Percentiles rank a stretch among this genome's conserved stretches.
Evolutionary conservation across 1,140 invertebrate species (phyloP).

Genomic region (Berghia stephanieae): DNA sequence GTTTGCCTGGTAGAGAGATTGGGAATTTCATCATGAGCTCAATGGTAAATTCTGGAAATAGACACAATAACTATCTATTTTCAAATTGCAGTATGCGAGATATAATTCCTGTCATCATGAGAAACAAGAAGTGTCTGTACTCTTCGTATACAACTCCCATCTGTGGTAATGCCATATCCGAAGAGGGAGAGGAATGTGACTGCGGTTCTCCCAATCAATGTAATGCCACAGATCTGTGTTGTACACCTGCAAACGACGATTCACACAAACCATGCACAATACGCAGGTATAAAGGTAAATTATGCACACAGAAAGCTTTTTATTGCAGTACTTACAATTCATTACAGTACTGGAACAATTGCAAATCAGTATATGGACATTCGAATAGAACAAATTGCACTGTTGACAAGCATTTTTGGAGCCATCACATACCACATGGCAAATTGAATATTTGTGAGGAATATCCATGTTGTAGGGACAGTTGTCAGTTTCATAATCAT

Average conservation of each 20-base stretch:
- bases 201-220: constrained; percentile 49
- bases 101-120: constrained; percentile 53
- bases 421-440: no score
- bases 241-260: constrained; percentile 43
- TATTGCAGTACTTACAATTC: constrained; percentile 49
- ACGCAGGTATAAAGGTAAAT: constrained; percentile 37
- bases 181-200: constrained; percentile 58
- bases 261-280: constrained; percentile 46
- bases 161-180: constrained; percentile 52
- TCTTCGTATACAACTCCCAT: constrained; percentile 20
- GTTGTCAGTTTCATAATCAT: no score
- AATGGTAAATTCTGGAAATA: constrained; percentile 38
- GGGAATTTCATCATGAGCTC: constrained; percentile 58
- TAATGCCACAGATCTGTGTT: constrained; percentile 48
- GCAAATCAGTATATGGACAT: no score
- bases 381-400: no score
- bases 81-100: constrained; percentile 53
- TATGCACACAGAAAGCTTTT: constrained; percentile 44
- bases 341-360: no score
- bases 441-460: no score
- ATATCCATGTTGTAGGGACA: no score
- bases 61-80: constrained; percentile 52
- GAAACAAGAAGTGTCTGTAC: constrained; percentile 44
- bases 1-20: constrained; percentile 35
- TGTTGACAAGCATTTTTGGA: no score